Evolutionary conservation across 2,797 vertebrate species (phyloP), one percentile per base, ranked within the genome.

Genomic region (Pristis pectinata): DNA sequence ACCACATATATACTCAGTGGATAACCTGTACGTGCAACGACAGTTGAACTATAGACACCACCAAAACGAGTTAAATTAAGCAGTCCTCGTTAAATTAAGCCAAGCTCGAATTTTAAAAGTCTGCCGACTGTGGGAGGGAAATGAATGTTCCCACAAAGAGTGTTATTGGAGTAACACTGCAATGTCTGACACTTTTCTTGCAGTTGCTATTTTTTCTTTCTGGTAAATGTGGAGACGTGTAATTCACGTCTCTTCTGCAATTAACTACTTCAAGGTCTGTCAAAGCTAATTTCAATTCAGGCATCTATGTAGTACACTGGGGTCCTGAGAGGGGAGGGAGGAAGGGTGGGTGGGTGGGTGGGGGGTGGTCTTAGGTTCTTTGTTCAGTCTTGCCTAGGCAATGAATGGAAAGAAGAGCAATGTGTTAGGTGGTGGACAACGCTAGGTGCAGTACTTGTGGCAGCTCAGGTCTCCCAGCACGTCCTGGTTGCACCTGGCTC

Each of bases 371-470:
- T 94, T 74, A 53, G 67, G 92, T 74, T 94, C 92, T 94, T 94
- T 94, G 92, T 94, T 94, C 92, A 94, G 49, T 94, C 92, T 94
- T 74, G 49, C 70, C 92, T 76, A 34, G 92, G 92, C 92, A 94
- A 76, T 24, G 92, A 74, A 53, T 94, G 70, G 92, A 72, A 64
- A 24, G 15, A 41, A 70, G 67, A 93, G 37, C 13, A 74, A 72
- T 74, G 92, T 93, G 92, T 4, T 93, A 27, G 64, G 91, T 70
- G n/a, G 67, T 70, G n/a, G 34, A 91, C n/a, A 17, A 59, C 59
- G 37, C 27, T 17, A 37, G 64, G 44, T 34, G 44, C 7, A 30
- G 49, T 2, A 22, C 64, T 44, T 70, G 64, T 70, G 61, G 17
- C 72, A 93, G 49, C 37, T 93, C 37, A 15, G 41, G 30, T 44